These are phyloP conservation scores for Aspidapion aeneum DNA, from an alignment of 2,888 invertebrate genomes.

Conservation along the genomic window DNA sequence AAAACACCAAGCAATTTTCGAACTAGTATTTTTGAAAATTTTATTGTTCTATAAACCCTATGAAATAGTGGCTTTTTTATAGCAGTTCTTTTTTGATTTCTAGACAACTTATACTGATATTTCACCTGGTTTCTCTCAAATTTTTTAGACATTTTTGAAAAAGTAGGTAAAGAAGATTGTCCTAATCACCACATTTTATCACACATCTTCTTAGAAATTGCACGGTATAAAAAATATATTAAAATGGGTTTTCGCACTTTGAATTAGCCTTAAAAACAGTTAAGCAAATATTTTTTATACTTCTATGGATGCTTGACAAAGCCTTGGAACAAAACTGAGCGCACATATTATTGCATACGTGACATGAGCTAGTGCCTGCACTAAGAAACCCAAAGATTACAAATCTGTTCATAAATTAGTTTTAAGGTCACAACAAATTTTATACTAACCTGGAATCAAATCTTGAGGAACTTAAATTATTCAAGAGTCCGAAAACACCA, in stretches of 20 bases:
- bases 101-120: background rate
- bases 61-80: background rate
- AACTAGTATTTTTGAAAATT: background rate
- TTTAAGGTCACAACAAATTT: background rate
- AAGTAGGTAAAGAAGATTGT: too few relatives aligned
- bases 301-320: background rate
- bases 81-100: background rate
- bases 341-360: too few relatives aligned
- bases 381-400: too few relatives aligned
- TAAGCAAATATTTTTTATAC: too few relatives aligned
- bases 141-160: background rate
- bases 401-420: too few relatives aligned
- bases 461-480: background rate
- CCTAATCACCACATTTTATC: too few relatives aligned
- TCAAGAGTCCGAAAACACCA: background rate
- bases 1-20: background rate
- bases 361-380: too few relatives aligned
- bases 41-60: background rate
- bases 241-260: too few relatives aligned
- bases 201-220: too few relatives aligned
- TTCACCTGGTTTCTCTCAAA: background rate
- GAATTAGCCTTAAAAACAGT: too few relatives aligned
- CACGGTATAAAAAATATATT: too few relatives aligned
- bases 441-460: background rate
- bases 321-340: too few relatives aligned